phyloP scores from a whole-genome alignment of 1,140 invertebrate species.

The Lucilia cuprina region DNA sequence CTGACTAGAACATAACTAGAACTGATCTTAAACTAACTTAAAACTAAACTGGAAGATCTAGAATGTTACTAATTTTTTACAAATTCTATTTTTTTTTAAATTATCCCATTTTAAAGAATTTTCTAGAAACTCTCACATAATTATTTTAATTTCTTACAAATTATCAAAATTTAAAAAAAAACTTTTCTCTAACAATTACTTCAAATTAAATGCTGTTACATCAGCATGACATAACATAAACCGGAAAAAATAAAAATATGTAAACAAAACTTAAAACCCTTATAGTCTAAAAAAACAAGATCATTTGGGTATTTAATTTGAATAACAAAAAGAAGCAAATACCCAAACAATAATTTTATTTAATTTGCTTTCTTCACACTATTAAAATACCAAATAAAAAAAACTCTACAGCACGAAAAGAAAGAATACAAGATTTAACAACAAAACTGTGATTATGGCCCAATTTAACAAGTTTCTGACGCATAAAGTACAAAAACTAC shows the following conservation, averaged over 20 bases:
- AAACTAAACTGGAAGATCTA: no score
- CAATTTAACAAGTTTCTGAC: conserved; percentile 15
- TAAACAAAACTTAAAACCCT: neutral
- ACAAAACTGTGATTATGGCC: neutral
- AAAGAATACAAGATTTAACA: neutral
- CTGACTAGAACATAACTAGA: no score
- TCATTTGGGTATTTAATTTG: neutral
- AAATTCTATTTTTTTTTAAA: no score
- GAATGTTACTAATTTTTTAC: no score
- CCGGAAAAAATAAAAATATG: neutral
- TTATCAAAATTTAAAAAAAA: neutral
- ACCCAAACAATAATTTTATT: neutral
- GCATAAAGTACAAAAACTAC: neutral
- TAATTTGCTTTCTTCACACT: neutral
- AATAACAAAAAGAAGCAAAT: neutral
- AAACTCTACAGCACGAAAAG: neutral
- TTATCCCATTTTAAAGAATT: no score
- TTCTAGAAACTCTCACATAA: neutral
- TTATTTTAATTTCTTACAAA: neutral
- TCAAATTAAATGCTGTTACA: neutral
- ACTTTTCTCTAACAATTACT: neutral
- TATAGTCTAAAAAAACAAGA: neutral
- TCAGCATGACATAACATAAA: neutral
- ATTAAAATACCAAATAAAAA: neutral
- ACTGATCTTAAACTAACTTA: no score